Evolutionary conservation across 53 echinoderm and acorn worm genomes (phyloP).

Genomic region (Zoroaster sp.): DNA sequence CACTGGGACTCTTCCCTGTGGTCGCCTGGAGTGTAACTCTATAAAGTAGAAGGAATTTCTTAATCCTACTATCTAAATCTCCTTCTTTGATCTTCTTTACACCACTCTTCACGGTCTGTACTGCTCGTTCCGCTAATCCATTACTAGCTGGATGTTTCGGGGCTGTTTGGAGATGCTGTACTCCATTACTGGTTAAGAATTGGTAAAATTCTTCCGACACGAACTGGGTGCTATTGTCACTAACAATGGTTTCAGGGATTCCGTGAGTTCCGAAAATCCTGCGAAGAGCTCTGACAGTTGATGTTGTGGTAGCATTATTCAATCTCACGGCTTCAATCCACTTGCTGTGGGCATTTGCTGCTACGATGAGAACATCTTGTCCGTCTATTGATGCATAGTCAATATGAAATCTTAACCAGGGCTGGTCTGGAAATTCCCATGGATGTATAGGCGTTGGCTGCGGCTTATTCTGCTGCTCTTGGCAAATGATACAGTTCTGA

Average conservation of each 20-base stretch:
- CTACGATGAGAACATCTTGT: too few species aligned
- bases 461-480: too few species aligned
- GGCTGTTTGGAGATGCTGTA: conserved; percentile 74
- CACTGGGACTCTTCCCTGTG: neutral
- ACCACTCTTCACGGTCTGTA: conserved; percentile 41
- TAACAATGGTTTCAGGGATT: conserved; percentile 63
- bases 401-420: too few species aligned
- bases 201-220: conserved; percentile 61
- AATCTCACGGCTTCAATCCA: too few species aligned
- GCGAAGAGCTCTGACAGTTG: conserved; percentile 49
- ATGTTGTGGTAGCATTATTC: too few species aligned
- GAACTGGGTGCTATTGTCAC: conserved; percentile 65
- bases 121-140: too few species aligned
- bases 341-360: too few species aligned
- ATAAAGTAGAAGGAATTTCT: neutral
- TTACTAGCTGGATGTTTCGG: too few species aligned
- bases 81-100: neutral
- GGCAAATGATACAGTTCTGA: too few species aligned
- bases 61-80: neutral
- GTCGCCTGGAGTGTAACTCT: neutral
- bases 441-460: conserved; percentile 38
- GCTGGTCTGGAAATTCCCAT: conserved; percentile 37
- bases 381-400: too few species aligned
- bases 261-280: conserved; percentile 61
- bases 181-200: conserved; percentile 31